phyloP scores from a whole-genome alignment of 2,113 vertebrate species.

The Lathamus discolor region DNA sequence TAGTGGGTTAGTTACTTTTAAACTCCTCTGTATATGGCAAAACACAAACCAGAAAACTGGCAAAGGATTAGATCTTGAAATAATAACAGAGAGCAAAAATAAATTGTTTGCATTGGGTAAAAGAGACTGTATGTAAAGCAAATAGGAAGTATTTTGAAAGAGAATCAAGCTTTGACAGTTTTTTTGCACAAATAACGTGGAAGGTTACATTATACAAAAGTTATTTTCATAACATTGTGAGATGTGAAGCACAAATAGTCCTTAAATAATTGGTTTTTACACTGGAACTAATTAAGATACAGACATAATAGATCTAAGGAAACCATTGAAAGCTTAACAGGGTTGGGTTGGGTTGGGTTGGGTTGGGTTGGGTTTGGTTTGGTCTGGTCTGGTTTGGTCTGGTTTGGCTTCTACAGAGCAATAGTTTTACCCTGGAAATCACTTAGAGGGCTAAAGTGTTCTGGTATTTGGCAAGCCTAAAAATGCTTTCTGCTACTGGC shows the following conservation, averaged over 20 bases:
- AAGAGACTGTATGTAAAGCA: not conserved
- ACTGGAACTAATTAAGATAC: not conserved
- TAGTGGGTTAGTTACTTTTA: not conserved
- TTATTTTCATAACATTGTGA: not conserved
- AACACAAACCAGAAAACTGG: not conserved
- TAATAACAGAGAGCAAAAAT: not conserved
- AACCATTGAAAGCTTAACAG: accelerated
- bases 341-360: too few species aligned
- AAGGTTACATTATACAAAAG: not conserved
- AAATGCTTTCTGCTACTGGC: not conserved
- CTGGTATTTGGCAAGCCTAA: not conserved
- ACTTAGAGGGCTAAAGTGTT: not conserved
- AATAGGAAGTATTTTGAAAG: not conserved
- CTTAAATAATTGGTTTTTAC: not conserved
- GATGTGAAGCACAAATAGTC: not conserved
- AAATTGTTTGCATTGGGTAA: not conserved
- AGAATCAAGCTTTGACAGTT: not conserved
- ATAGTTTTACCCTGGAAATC: not conserved
- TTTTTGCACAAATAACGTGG: not conserved
- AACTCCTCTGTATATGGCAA: not conserved
- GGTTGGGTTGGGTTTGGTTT: too few species aligned
- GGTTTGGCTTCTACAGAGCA: not conserved
- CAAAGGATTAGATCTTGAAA: not conserved
- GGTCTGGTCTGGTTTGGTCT: not conserved
- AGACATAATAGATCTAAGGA: not conserved